Evolutionary conservation across 2,888 invertebrate species (phyloP), one percentile per base, ranked within the genome.

Genomic region (Ochropacha duplaris): DNA sequence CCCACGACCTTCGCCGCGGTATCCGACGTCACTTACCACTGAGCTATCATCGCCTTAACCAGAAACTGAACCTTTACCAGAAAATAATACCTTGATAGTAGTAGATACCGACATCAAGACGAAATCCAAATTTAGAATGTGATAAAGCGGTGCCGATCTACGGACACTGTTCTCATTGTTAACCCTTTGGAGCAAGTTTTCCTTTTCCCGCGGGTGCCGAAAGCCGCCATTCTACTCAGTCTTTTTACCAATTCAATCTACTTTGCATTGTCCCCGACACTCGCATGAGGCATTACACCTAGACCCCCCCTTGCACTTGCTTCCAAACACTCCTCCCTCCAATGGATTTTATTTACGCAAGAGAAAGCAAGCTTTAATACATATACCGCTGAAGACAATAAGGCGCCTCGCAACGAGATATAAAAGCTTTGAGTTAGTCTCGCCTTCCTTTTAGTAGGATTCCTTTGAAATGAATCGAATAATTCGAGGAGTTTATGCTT

Each of bases 171-270:
- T 84, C 79, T 81, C 82, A 86, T 87, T 88, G 88, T 90, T 84
- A 88, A 86, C 87, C 86, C 86, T 88, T 87, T 81, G 76, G 75
- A 83, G 74, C 76, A 78, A 77, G 76, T 76, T 82, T 76, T 77
- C 78, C 81, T 81, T 83, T 83, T 81, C 83, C 86, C 83, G 67
- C 66, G 84, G 79, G 90, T 79, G 82, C 75, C 85, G 79, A 91
- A 89, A 88, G 88, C 87, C 83, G 83, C 83, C 74, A 87, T 88
- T 87, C 79, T 73, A 73, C 79, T 88, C 77, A 79, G 87, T 87
- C 87, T 90, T 90, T 91, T 90, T 92, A 89, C 86, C 91, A 90
- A 92, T 92, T 90, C 92, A 92, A 92, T 92, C 90, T 91, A 91
- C 91, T 92, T 92, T 92, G 90, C 91, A 92, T 92, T 90, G 91